Evolutionary conservation across 2,113 vertebrate species (phyloP), one percentile per base, ranked within the genome.

Genomic region (Orientallactaga bullata): DNA sequence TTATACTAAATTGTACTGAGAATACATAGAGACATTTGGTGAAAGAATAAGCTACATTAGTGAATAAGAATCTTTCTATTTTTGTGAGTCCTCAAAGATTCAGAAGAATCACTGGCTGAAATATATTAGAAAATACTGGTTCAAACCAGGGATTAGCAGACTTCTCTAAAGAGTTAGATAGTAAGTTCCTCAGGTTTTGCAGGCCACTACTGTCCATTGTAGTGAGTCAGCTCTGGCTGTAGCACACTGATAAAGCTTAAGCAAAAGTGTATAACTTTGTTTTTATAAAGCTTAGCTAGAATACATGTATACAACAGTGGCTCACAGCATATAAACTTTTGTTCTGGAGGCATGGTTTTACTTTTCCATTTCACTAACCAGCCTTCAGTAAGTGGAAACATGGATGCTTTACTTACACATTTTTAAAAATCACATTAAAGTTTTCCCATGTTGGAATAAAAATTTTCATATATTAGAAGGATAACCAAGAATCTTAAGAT

Each of bases 331-430:
- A 55, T 65, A 10, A 80, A 47, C 23, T 21, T 51, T 28, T 92
- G 24, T n/a, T 37, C 39, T 95, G 68, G 35, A 82, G 69, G 26
- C 76, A 21, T 88, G 30, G 28, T 73, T 73, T 61, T 90, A 58
- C 63, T 69, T 61, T 82, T 87, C 87, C 78, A 55, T 69, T 58
- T 42, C 71, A 83, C 12, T 68, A 24, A 24, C 68, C 65, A 42
- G 66, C 65, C 47, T 85, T 65, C 30, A 89, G 26, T 68, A 77
- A 47, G 74, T 88, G n/a, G 10, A 90, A 30, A 21, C 82, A 47
- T 47, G 42, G 42, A 16, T 86, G 55, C 89, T 92, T 94, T 96
- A 81, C 61, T 91, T 89, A 30, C 24, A 58, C 47, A 26, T 88
- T 18, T 76, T 60, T 88, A 6, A 47, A 47, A 47, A 0, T 78